These are phyloP conservation scores for Manis pentadactyla DNA, from an alignment of 2,797 vertebrate species.

Conservation along the genomic window DNA sequence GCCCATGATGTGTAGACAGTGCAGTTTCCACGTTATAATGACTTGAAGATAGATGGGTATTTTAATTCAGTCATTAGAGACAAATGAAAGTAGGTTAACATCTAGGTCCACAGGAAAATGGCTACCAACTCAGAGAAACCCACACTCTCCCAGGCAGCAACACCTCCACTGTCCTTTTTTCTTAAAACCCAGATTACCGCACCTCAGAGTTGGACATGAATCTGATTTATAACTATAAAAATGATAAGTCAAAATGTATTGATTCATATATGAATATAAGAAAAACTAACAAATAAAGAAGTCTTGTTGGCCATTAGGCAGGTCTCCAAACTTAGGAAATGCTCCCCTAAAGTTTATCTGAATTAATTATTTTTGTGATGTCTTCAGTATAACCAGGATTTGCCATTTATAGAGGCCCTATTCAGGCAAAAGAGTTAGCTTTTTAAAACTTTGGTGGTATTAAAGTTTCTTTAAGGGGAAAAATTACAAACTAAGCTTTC, in stretches of 20 bases:
- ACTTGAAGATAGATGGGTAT: neutral
- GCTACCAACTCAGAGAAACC: neutral
- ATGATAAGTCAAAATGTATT: neutral
- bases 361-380: conserved; percentile 2
- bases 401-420: neutral
- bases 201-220: neutral
- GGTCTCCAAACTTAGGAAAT: neutral
- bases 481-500: neutral
- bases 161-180: neutral
- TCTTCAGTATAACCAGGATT: neutral
- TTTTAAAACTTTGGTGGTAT: conserved; percentile 19
- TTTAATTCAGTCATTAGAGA: conserved; percentile 30
- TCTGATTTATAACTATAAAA: neutral
- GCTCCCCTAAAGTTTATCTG: neutral
- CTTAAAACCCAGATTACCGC: neutral
- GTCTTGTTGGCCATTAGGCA: neutral
- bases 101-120: neutral
- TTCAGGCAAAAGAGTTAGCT: neutral
- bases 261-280: neutral
- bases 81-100: neutral
- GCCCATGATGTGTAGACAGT: neutral
- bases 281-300: neutral
- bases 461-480: neutral
- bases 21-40: neutral
- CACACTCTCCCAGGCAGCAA: neutral